A percentile compares a stretch with the other conserved stretches of the same genome.
These are phyloP conservation scores for Arge pagana DNA, from an alignment of 2,888 invertebrate species.

Conservation along the genomic window DNA sequence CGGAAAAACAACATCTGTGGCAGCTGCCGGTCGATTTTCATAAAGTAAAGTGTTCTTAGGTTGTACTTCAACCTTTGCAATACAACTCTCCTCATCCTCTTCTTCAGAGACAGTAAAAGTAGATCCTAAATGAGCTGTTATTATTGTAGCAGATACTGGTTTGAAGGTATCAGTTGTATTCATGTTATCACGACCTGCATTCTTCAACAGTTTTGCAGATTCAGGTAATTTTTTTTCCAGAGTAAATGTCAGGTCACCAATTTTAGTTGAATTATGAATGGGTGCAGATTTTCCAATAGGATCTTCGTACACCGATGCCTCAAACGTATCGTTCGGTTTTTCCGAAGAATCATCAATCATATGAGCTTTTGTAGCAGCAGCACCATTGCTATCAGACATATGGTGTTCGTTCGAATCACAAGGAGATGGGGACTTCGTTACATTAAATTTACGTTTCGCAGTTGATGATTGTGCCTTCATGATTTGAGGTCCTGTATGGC, in stretches of 20 bases:
- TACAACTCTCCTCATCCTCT: conserved; percentile 40
- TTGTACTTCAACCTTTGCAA: conserved; percentile 32
- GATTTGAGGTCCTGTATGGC: conserved; percentile 27
- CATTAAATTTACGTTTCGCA: conserved; percentile 8
- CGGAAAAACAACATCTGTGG: conserved; percentile 28
- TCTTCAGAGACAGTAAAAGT: too few species aligned
- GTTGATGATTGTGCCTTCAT: neutral
- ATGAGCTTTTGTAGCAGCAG: conserved; percentile 21
- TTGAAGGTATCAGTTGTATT: conserved; percentile 48
- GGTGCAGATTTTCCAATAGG: conserved; percentile 48
- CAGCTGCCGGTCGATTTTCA: conserved; percentile 55
- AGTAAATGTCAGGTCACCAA: neutral
- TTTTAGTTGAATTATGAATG: conserved; percentile 52
- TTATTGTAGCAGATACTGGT: conserved; percentile 25
- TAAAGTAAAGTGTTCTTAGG: conserved; percentile 56
- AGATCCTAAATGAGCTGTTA: conserved; percentile 3
- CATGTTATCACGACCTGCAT: conserved; percentile 27
- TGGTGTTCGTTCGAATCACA: neutral
- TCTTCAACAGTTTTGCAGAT: neutral
- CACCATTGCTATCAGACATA: conserved; percentile 23
- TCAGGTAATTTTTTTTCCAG: conserved; percentile 3
- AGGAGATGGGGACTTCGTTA: conserved; percentile 9
- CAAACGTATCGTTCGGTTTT: conserved; percentile 38
- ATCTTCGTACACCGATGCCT: conserved; percentile 52
- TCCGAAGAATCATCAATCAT: conserved; percentile 32